Percentiles rank a stretch among this genome's conserved stretches.
Conservation (phyloP, 2,113 vertebrate species). For the Procavia capensis region DNA sequence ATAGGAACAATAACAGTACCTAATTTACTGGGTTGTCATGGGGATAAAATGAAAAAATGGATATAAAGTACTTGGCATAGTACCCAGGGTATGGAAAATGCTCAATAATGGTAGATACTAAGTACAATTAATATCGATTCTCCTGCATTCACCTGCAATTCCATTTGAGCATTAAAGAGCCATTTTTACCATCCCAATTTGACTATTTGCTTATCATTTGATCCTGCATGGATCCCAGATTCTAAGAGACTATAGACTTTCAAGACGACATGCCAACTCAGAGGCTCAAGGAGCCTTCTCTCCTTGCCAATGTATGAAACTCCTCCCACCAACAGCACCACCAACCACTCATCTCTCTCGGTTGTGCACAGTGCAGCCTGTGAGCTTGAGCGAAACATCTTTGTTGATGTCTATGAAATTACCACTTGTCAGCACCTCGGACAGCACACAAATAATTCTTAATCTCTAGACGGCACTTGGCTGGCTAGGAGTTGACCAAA, state of each 20-base stretch:
- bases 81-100: neutral
- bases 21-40: neutral
- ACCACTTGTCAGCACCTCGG: constrained; percentile 53
- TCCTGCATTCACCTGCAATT: constrained; percentile 15
- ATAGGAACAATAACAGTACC: neutral
- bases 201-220: neutral
- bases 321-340: neutral
- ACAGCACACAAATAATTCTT: neutral
- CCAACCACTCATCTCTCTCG: neutral
- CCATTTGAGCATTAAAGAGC: neutral
- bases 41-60: constrained; percentile 38
- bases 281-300: neutral
- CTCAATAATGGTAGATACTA: neutral
- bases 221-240: neutral
- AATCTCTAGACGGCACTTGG: too few species aligned
- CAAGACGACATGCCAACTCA: neutral
- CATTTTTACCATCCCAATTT: neutral
- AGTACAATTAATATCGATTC: neutral
- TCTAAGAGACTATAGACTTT: constrained; percentile 32
- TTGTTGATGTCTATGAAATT: neutral
- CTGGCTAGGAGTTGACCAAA: too few species aligned
- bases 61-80: neutral
- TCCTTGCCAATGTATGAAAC: neutral
- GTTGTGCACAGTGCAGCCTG: neutral
- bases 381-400: neutral